Conservation (phyloP, 2,888 invertebrate species). For the Acanthococcus lagerstroemiae region DNA sequence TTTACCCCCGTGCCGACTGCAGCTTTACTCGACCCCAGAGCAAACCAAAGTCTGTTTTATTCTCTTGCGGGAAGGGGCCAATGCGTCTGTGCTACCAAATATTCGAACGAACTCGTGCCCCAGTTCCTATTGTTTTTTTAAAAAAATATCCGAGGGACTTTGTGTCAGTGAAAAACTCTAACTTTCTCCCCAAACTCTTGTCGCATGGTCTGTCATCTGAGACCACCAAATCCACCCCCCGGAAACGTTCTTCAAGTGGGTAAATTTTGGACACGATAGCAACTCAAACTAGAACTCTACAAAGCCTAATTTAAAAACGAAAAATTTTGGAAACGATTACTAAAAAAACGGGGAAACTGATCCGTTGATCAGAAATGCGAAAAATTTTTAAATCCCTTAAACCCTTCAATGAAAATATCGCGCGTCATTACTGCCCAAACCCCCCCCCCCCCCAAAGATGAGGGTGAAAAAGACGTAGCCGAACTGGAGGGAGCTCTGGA, state of each 20-base stretch:
- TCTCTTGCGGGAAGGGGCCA: constrained; percentile 52
- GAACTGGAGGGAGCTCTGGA: background rate
- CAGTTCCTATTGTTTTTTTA: constrained; percentile 23
- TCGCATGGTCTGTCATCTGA: background rate
- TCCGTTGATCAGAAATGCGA: background rate
- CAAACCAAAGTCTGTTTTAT: background rate
- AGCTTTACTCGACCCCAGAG: too few relatives aligned
- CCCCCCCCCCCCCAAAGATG: background rate
- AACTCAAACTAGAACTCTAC: background rate
- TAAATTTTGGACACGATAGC: background rate
- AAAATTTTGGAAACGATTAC: background rate
- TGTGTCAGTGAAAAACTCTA: constrained; percentile 27
- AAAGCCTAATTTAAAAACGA: constrained; percentile 3
- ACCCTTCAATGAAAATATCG: constrained; percentile 2
- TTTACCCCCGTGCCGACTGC: too few relatives aligned
- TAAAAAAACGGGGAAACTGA: background rate
- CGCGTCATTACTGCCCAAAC: background rate
- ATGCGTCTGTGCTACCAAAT: constrained; percentile 66
- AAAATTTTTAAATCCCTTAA: background rate
- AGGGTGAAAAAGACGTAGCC: constrained; percentile 2
- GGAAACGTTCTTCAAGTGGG: too few relatives aligned
- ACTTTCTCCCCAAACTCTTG: background rate
- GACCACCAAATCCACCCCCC: too few relatives aligned
- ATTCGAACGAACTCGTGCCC: constrained; percentile 34
- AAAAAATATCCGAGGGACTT: constrained; percentile 12